Evolutionary conservation across 2,797 vertebrate genomes (phyloP).

Genomic region (Propithecus perrieri): DNA sequence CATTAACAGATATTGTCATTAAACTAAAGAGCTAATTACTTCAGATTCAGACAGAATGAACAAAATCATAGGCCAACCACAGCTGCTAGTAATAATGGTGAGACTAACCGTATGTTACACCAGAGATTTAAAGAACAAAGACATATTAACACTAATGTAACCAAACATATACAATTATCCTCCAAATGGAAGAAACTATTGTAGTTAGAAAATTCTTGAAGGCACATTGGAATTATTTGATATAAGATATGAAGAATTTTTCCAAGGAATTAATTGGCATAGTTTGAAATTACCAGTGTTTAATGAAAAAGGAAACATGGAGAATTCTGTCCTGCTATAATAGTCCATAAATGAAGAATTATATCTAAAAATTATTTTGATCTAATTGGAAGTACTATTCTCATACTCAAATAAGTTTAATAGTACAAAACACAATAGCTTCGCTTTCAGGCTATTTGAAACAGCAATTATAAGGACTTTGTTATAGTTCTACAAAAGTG

Average conservation of each 20-base stretch:
- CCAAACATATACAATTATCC: conserved; percentile 56
- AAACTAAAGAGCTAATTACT: conserved; percentile 78
- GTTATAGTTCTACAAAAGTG: background rate
- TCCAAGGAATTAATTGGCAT: background rate
- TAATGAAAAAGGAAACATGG: background rate
- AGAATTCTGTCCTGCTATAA: background rate
- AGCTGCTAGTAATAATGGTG: conserved; percentile 67
- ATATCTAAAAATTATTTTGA: background rate
- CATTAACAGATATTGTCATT: conserved; percentile 77
- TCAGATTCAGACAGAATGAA: conserved; percentile 66
- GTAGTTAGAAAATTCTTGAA: conserved; percentile 36
- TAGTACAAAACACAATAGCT: background rate
- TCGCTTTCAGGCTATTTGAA: conserved; percentile 1
- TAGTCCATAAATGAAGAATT: background rate
- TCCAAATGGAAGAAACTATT: conserved; percentile 48
- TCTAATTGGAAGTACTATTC: background rate
- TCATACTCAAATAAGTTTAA: conserved; percentile 1
- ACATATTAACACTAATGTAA: conserved; percentile 46
- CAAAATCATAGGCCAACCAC: conserved; percentile 56
- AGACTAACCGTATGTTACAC: conserved; percentile 61
- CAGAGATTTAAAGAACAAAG: conserved; percentile 69
- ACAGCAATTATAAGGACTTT: background rate
- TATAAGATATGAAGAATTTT: background rate
- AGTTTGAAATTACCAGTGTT: conserved; percentile 35
- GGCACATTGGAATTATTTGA: conserved; percentile 15